Conservation (phyloP, 2,113 vertebrate species). For the Neogobius melanostomus region DNA sequence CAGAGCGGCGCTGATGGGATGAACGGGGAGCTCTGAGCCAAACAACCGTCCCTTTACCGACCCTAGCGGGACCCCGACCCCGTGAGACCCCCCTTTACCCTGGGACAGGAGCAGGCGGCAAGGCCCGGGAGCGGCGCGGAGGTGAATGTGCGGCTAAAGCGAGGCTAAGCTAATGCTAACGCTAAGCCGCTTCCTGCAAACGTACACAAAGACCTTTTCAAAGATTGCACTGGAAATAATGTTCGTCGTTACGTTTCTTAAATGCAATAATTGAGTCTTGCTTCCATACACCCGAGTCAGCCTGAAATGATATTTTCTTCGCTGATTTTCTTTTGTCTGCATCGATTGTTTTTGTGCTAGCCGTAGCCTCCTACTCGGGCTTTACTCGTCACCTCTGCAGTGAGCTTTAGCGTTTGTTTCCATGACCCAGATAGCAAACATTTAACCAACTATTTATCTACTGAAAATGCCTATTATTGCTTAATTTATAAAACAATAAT, state of each 20-base stretch:
- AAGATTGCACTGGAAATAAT: too few species aligned
- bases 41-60: background rate
- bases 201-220: background rate
- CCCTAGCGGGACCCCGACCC: slow-evolving; percentile 6
- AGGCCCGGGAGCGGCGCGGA: background rate
- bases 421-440: background rate
- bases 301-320: background rate
- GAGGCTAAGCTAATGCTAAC: background rate
- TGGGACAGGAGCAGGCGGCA: background rate
- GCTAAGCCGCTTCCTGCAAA: background rate
- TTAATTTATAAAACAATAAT: too few species aligned
- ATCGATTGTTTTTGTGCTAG: slow-evolving; percentile 4
- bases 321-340: background rate
- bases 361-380: background rate
- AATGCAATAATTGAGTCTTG: too few species aligned
- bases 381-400: background rate
- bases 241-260: background rate
- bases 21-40: slow-evolving; percentile 3
- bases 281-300: background rate
- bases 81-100: background rate
- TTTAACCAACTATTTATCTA: too few species aligned
- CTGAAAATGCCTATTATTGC: too few species aligned
- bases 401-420: background rate
- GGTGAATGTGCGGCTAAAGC: background rate
- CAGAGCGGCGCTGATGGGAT: slow-evolving; percentile 8